Base-by-base conservation (phyloP, 2,888 invertebrate species). In the Patella ulyssiponensis region DNA sequence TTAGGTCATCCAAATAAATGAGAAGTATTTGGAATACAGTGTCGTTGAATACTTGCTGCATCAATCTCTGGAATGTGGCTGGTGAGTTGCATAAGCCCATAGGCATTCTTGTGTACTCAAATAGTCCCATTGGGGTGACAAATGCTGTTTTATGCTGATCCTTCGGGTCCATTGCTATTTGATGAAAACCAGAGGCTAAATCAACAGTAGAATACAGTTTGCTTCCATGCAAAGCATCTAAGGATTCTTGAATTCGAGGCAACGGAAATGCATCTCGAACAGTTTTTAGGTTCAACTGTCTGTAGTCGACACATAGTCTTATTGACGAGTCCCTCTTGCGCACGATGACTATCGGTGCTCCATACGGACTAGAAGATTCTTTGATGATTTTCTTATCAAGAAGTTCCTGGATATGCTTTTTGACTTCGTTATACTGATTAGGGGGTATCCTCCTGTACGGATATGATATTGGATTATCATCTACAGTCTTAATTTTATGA, bases 81-180 rank as follows among this genome's bases (percentile, higher is more conserved):
- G 79, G 79, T 15, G 69, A 75, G 53, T 77, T 74, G 12, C 54
- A 64, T 14, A 77, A 70, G 3, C 79, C 75, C 23, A 77, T 56
- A 11, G 75, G 69, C 79, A 79, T 77, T 23, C 72, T 27, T 0
- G 76, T 75, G 58, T 72, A 83, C 70, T 82, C 80, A 73, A 51
- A 80, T 27, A 75, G 77, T 17, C 78, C 78, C 64, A 71, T 64
- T 2, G 75, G 78, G 11, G 78, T 80, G 14, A 69, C 75, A 44
- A 82, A 80, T 9, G 82, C 82, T 53, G 79, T 81, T 64, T 84
- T 82, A 51, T 78, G 77, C 15, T 54, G 75, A 73, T 81, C 80
- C 20, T 75, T 52, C 3, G 75, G 75, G 15, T 77, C 71, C 69
- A 83, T 72, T 2, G 73, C 79, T 4, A 79, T 74, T 69, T 79